A percentile compares a stretch with the other conserved stretches of the same genome.
Evolutionary conservation across 2,797 vertebrate species (phyloP).

Genomic region (Notamacropus eugenii): DNA sequence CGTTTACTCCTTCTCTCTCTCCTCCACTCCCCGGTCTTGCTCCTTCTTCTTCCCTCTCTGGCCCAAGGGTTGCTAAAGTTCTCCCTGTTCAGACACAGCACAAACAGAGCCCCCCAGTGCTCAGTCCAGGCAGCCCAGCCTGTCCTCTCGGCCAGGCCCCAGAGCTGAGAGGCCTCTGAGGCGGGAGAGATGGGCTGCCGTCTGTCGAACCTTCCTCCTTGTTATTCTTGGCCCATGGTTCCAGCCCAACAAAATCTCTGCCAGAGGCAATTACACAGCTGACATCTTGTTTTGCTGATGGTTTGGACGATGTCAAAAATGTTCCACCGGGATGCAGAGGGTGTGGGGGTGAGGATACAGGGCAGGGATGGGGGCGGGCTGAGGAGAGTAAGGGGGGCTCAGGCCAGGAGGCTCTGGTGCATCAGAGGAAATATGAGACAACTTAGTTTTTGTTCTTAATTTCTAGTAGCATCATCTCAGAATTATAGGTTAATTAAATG

Average conservation of each 20-base stretch:
- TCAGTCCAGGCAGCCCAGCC: not conserved
- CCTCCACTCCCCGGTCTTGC: rapidly evolving
- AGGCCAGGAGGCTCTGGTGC: rapidly evolving
- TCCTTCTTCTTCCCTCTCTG: not conserved
- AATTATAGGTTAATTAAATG: not conserved
- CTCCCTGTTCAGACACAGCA: constrained; percentile 58
- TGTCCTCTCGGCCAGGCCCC: not conserved
- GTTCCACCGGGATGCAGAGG: constrained; percentile 13
- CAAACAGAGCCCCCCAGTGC: not conserved
- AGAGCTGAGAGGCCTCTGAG: constrained; percentile 7
- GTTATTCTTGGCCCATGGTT: constrained; percentile 69
- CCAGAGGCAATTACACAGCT: constrained; percentile 72
- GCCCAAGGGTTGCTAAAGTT: not conserved
- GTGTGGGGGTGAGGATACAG: rapidly evolving
- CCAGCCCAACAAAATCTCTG: rapidly evolving
- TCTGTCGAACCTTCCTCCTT: constrained; percentile 51
- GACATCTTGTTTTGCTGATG: constrained; percentile 76
- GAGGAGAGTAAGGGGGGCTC: not conserved
- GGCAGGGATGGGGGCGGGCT: rapidly evolving
- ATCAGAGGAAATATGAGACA: not conserved
- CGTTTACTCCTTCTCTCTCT: constrained; percentile 18
- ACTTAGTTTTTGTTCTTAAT: not conserved
- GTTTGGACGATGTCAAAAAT: constrained; percentile 62
- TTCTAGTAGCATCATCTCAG: not conserved
- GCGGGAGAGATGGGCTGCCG: constrained; percentile 55